Base-by-base conservation (phyloP, 2,113 vertebrate species). In the Odocoileus hemionus region DNA sequence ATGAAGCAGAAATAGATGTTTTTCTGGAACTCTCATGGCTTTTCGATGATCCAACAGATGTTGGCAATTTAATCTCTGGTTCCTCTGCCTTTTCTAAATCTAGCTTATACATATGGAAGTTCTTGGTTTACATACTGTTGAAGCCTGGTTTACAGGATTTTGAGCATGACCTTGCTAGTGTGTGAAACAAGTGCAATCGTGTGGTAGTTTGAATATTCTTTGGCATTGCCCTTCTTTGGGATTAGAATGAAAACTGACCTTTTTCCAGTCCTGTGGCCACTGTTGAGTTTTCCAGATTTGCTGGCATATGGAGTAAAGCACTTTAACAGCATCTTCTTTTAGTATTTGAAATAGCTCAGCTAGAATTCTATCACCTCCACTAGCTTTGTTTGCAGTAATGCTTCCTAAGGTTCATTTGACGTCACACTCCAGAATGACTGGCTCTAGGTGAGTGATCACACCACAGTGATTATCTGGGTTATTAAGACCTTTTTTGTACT, bases 41-140 rank as follows among this genome's bases (percentile, higher is more conserved):
- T 70, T 70, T 70, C 19, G 11, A 36, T 1, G 0, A 70, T 36
- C 67, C 67, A 70, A 3, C 0, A 0, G n/a, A 70, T 70, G n/a
- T 36, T 70, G 19, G n/a, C 67, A 36, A 23, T 70, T 70, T 70
- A 19, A 39, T 21, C 19, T 36, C n/a, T 70, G 67, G 19, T 70
- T 70, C 67, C 67, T 70, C n/a, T 70, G n/a, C 67, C 67, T 70
- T 70, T 70, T 39, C n/a, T 36, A 70, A 70, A 70, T 23, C n/a
- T n/a, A 39, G 67, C 67, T 36, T 70, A 19, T 70, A 12, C 19
- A 23, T 70, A 36, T 36, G 67, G n/a, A 36, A 70, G 19, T 70
- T 36, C 67, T 70, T 70, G 67, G n/a, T 70, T 70, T 70, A 70
- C 67, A 36, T 36, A 36, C 67, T 36, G 67, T 23, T 70, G 67